A percentile compares a stretch with the other conserved stretches of the same genome.
phyloP scores from a whole-genome alignment of 2,888 invertebrate species.

The Erebia ligea region DNA sequence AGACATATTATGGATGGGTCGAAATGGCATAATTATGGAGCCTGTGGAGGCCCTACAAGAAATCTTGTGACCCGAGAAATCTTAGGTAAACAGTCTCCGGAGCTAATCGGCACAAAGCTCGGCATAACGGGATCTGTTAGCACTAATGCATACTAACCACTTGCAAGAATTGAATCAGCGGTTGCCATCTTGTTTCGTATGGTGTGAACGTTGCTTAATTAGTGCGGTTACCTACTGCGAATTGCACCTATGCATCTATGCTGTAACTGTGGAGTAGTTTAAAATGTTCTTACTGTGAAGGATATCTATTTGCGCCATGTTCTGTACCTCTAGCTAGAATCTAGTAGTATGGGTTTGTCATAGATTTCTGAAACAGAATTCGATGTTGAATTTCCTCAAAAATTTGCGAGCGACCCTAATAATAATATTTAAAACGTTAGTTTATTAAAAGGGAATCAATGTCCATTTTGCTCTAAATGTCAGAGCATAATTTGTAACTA shows the following conservation, averaged over 20 bases:
- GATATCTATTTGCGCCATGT: neutral
- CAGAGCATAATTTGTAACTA: no score
- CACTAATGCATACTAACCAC: slow-evolving; percentile 42
- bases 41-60: neutral
- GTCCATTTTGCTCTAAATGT: no score
- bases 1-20: neutral
- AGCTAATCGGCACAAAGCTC: slow-evolving; percentile 27
- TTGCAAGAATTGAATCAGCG: slow-evolving; percentile 38
- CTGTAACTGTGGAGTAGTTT: neutral
- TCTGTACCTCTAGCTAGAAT: neutral
- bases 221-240: slow-evolving; percentile 23
- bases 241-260: slow-evolving; percentile 16
- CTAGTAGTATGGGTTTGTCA: neutral
- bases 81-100: slow-evolving; percentile 13
- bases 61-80: slow-evolving; percentile 2
- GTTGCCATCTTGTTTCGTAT: slow-evolving; percentile 33
- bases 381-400: neutral
- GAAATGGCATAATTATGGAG: no score
- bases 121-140: slow-evolving; percentile 30
- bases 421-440: no score
- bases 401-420: neutral
- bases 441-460: no score
- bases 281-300: neutral
- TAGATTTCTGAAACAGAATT: neutral
- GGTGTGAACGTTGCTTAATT: slow-evolving; percentile 39